Conservation (phyloP, 2,113 vertebrate species). For the Choloepus hoffmanni region DNA sequence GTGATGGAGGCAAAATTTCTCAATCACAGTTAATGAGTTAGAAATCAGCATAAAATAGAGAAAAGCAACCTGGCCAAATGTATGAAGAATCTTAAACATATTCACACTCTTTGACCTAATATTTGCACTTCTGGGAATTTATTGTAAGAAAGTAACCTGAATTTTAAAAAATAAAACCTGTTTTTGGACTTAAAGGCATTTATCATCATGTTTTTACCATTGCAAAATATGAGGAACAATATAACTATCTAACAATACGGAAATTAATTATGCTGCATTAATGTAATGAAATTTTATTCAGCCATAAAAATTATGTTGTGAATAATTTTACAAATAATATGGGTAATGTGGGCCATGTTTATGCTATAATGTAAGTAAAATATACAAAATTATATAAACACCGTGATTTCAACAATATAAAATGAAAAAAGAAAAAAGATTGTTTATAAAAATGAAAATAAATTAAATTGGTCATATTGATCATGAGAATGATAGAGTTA, state of each 20-base stretch:
- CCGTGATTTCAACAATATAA: neutral
- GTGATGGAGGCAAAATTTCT: neutral
- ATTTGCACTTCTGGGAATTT: neutral
- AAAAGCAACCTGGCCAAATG: neutral
- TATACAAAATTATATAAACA: neutral
- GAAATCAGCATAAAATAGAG: constrained; percentile 14
- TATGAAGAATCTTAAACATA: constrained; percentile 1
- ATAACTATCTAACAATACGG: neutral
- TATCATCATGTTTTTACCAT: neutral
- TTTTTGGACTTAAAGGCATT: neutral
- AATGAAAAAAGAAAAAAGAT: neutral
- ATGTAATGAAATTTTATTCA: neutral
- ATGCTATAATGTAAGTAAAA: neutral
- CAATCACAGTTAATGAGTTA: neutral
- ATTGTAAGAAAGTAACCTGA: neutral
- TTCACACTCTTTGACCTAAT: neutral
- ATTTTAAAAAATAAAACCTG: neutral
- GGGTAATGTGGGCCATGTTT: neutral
- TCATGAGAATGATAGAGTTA: neutral
- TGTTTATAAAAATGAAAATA: neutral
- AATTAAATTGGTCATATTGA: neutral
- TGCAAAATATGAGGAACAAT: neutral
- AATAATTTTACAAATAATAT: neutral
- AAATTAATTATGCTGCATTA: neutral
- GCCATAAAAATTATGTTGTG: neutral